Base-by-base conservation (phyloP, 2,888 invertebrate species). In the Anoncus sp. region DNA sequence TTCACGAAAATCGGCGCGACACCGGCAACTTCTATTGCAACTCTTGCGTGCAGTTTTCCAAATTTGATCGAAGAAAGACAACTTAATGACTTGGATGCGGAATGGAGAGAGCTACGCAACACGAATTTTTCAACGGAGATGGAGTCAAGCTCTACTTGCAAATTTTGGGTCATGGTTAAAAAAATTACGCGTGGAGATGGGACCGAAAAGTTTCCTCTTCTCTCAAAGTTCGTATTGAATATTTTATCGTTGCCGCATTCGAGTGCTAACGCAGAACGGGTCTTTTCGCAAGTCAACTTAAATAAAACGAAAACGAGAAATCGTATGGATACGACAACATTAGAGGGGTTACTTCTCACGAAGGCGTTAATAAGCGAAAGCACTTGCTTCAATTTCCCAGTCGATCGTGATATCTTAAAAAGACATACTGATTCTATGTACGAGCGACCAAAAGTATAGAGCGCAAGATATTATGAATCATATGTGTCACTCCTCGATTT, bases 241-340 rank as follows among this genome's bases (percentile, higher is more conserved):
- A 5, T 75, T 12, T 31, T 62, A n/a, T 75, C 62, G 9, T 55
- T 75, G 55, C 75, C 69, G 3, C 69, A 69, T 55, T 69, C 57
- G 18, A 75, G 69, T 62, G 75, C 75, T 14, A 75, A 55, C 22
- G 69, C 63, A n/a, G 75, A 75, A 14, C 53, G 69, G 1, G 49
- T 75, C 7, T 75, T 69, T 22, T 75, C 75, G 38, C 69, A 55
- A 45, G 49, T 75, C 2, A 67, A 75, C 14, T 16, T 69, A 1
- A 69, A 63, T n/a, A 75, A 75, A 69, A 69, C 69, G 10, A 75
- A 69, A 55, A 22, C 38, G 14, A 45, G 75, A 35, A 75, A 75
- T 55, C 55, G 55, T 18, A 38, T 69, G 18, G 69, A 69, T n/a
- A 75, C 62, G 5, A 22, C 47, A 12, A 55, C 75, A 5, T 47